phyloP scores from a whole-genome alignment of 2,888 invertebrate species.

The Thalpophila matura region DNA sequence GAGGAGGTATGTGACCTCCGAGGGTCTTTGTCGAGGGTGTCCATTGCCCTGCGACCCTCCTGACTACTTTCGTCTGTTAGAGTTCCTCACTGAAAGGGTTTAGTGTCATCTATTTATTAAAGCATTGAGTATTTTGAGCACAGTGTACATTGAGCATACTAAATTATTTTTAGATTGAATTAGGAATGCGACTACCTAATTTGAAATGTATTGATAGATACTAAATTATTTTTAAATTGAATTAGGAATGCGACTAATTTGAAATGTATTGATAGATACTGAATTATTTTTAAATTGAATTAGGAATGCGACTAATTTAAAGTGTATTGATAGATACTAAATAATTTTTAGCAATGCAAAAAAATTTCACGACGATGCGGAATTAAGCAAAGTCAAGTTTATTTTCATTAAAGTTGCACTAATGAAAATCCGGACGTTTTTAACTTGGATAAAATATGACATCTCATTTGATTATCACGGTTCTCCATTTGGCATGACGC shows the following conservation, averaged over 20 bases:
- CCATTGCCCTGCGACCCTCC: conserved; percentile 68
- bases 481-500: conserved; percentile 51
- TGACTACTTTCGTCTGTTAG: conserved; percentile 40
- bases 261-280: conserved; percentile 8
- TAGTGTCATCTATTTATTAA: conserved; percentile 57
- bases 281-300: conserved; percentile 31
- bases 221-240: conserved; percentile 26
- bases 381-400: conserved; percentile 12
- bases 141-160: too few relatives aligned
- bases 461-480: conserved; percentile 50
- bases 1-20: conserved; percentile 66
- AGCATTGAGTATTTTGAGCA: conserved; percentile 13
- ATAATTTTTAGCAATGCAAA: conserved; percentile 18
- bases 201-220: conserved; percentile 18
- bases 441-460: conserved; percentile 48
- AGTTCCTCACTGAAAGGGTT: conserved; percentile 53
- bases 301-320: conserved; percentile 19
- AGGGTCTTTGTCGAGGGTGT: conserved; percentile 72
- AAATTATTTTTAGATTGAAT: conserved; percentile 31
- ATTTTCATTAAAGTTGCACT: conserved; percentile 17
- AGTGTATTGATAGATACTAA: conserved; percentile 6
- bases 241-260: conserved; percentile 23
- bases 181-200: conserved; percentile 12
- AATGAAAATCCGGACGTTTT: conserved; percentile 39
- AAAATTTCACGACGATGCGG: background rate